Evolutionary conservation across 2,888 invertebrate species (phyloP), one percentile per base, ranked within the genome.

Genomic region (Dorcus hopei): DNA sequence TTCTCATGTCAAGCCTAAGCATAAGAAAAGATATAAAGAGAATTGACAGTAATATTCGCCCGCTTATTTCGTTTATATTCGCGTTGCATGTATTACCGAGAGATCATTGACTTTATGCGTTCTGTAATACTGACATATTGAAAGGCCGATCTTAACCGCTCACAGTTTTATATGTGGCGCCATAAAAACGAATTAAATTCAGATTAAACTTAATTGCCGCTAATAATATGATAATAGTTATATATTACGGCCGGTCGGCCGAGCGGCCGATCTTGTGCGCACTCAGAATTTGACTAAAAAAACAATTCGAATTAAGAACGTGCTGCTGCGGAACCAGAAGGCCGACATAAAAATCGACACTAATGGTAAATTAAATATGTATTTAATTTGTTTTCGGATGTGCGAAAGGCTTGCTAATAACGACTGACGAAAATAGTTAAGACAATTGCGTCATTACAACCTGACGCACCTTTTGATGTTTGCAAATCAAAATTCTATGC

Each of bases 81-180:
- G 67, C 68, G 68, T 62, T 61, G 63, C 6, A 33, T 33, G 63
- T 69, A 70, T 72, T 72, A 71, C 67, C 65, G 26, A 33, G 26
- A 70, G 70, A 70, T 65, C 71, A 64, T 72, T 70, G 72, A 72
- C 70, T 72, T 67, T 66, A 59, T 68, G 57, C 54, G 45, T 52
- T 54, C 66, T 65, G 70, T 72, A 70, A 70, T 72, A 72, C 70
- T 72, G 69, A 70, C 69, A 72, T 71, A 71, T 71, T 68, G 68
- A 68, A 67, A 68, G 69, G 64, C 55, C 47, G 58, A 58, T 61
- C 61, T 61, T 61, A 58, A 58, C 26, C 58, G 53, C 50, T 54
- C 52, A 57, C 57, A 68, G 64, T 69, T 69, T 66, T 66, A 66
- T 65, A 68, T 65, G 66, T 69, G 73, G 72, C 72, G 73, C 72